Evolutionary conservation across 2,113 vertebrate genomes (phyloP).

Genomic region (Pitta sordida): DNA sequence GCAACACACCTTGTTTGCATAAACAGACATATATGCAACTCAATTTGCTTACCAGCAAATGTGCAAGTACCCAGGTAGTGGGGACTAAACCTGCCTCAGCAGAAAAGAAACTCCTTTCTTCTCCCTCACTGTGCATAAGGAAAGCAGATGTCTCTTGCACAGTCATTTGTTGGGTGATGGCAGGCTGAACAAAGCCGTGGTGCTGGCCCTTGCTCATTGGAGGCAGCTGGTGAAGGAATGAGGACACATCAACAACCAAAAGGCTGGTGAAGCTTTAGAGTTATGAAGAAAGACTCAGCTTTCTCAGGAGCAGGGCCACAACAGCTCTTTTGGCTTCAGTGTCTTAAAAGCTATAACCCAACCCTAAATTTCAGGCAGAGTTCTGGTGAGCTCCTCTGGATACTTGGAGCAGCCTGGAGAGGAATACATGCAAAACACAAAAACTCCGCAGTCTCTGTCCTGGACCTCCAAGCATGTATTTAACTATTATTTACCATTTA

Average conservation of each 20-base stretch:
- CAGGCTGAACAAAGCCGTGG: background rate
- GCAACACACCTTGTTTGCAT: constrained; percentile 23
- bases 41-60: background rate
- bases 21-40: constrained; percentile 3
- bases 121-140: background rate
- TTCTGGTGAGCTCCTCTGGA: background rate
- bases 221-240: background rate
- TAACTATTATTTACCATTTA: constrained; percentile 52
- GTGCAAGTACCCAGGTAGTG: background rate
- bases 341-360: background rate
- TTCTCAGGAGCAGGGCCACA: background rate
- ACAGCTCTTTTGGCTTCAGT: background rate
- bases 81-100: background rate
- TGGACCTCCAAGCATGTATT: constrained; percentile 45
- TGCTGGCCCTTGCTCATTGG: background rate
- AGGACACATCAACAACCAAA: background rate
- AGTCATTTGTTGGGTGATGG: background rate
- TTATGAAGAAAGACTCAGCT: background rate
- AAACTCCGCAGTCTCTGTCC: constrained; percentile 21
- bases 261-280: background rate
- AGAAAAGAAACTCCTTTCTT: background rate
- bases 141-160: background rate
- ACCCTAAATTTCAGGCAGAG: constrained; percentile 3
- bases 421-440: constrained; percentile 1
- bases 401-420: constrained; percentile 12